Evolutionary conservation across 1,140 invertebrate genomes (phyloP).

Genomic region (Euschistus heros): DNA sequence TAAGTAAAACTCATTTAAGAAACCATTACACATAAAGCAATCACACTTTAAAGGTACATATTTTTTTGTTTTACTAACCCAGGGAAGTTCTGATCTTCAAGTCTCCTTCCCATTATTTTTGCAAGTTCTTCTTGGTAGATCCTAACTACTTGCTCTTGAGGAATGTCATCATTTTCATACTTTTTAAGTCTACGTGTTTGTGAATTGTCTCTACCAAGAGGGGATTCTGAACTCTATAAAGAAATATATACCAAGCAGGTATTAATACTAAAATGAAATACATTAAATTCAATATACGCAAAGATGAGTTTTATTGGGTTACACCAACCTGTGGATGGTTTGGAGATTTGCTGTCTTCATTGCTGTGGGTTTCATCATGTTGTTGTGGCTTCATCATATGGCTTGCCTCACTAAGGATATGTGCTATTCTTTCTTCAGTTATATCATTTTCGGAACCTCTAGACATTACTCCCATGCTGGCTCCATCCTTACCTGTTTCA

Average conservation of each 20-base stretch:
- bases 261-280: constrained; percentile 2
- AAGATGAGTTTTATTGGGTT: neutral
- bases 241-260: neutral
- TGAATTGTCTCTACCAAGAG: constrained; percentile 32
- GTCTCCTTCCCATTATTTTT: constrained; percentile 74
- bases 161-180: constrained; percentile 87
- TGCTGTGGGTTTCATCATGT: constrained; percentile 54
- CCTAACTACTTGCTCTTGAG: constrained; percentile 91
- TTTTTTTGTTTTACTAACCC: constrained; percentile 42
- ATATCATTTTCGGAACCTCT: constrained; percentile 63
- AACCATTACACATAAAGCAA: too few relatives aligned
- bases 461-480: constrained; percentile 53
- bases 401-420: constrained; percentile 84
- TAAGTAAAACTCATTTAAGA: too few relatives aligned
- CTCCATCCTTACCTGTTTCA: constrained; percentile 60
- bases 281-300: too few relatives aligned
- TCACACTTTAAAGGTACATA: too few relatives aligned
- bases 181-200: constrained; percentile 67
- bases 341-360: constrained; percentile 73
- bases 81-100: constrained; percentile 54
- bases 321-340: constrained; percentile 32
- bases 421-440: constrained; percentile 84
- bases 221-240: constrained; percentile 25
- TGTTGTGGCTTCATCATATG: constrained; percentile 46
- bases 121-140: constrained; percentile 94